Base-by-base conservation (phyloP, 1,140 invertebrate genomes). In the Brevipalpus yothersi region DNA sequence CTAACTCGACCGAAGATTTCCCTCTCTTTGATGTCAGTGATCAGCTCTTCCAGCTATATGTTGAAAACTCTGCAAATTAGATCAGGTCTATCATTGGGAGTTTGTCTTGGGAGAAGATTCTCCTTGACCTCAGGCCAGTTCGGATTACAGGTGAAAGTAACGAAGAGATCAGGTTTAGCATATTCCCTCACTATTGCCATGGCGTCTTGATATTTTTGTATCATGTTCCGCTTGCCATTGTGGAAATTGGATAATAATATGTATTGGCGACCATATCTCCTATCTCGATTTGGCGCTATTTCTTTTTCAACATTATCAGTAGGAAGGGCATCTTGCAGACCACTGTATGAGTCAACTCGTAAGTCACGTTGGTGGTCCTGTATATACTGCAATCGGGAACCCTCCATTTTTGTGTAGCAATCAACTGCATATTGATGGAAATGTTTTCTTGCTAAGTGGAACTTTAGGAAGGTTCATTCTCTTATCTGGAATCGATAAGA, bases 61-160 rank as follows among this genome's bases (percentile, higher is more conserved):
- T n/a, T n/a, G n/a, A n/a, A n/a, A n/a, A n/a, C n/a, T n/a, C n/a
- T n/a, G n/a, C n/a, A n/a, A n/a, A n/a, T n/a, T n/a, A n/a, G n/a
- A n/a, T n/a, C n/a, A n/a, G n/a, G n/a, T n/a, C n/a, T n/a, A n/a
- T n/a, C n/a, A n/a, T n/a, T n/a, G n/a, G n/a, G n/a, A n/a, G n/a
- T n/a, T n/a, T n/a, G n/a, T 19, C 21, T 1, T 3, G 7, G 5
- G n/a, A 10, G 2, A 1, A 51, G 10, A 3, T 7, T 19, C n/a
- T 51, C 13, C 5, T 0, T 0, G 10, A 51, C 17, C 21, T 51
- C 49, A 4, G n/a, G 49, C 49, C 49, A 51, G 2, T 51, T 51
- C 5, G 49, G 49, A n/a, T 51, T 79, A 61, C 64, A 70, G 39
- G 73, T 75, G 43, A 74, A 65, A 7, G 73, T 75, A 17, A 74